Base-by-base conservation (phyloP, 2,888 invertebrate species). In the Teleogryllus oceanicus region DNA sequence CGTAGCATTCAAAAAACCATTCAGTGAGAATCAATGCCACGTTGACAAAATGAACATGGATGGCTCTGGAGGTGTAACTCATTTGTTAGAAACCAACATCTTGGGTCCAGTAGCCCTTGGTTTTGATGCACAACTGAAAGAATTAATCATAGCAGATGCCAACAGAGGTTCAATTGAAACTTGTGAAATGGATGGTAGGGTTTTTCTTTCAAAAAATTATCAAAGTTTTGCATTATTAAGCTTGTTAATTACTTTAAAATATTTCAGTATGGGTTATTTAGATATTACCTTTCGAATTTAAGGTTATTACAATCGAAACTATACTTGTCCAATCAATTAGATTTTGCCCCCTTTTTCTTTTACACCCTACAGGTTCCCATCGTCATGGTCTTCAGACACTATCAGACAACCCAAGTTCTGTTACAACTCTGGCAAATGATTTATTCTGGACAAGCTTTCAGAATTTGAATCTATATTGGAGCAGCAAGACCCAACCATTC, bases 21-120 rank as follows among this genome's bases (percentile, higher is more conserved):
- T 81, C 4, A 76, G 74, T 16, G 78, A 37, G 50, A 77, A 77
- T 76, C 62, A 79, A 13, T 74, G 77, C 20, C 91, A 92, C 82
- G 92, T 96, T 50, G 92, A 94, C 85, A 90, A 91, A 81, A 88
- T 94, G 81, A 88, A 90, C 0, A 89, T 95, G 87, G 92, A 93
- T 83, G 95, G 95, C 0, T 86, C 87, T 0, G 90, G 89, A 18
- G 51, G 18, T 16, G 84, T 88, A 78, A 85, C 86, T 3, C 88
- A 88, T 81, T 82, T 89, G 0, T 85, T 88, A 3, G 88, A 88
- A 75, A 84, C 85, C 13, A 85, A 86, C 5, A 83, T 90, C 13
- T 49, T 85, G 84, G 90, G 92, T 78, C 90, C 92, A 13, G 83
- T 92, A 50, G 86, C 87, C 82, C 85, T 90, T 83, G 85, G 83